Percentiles rank a stretch among this genome's conserved stretches.
Evolutionary conservation across 2,113 vertebrate species (phyloP).

Genomic region (Tetrao urogallus): DNA sequence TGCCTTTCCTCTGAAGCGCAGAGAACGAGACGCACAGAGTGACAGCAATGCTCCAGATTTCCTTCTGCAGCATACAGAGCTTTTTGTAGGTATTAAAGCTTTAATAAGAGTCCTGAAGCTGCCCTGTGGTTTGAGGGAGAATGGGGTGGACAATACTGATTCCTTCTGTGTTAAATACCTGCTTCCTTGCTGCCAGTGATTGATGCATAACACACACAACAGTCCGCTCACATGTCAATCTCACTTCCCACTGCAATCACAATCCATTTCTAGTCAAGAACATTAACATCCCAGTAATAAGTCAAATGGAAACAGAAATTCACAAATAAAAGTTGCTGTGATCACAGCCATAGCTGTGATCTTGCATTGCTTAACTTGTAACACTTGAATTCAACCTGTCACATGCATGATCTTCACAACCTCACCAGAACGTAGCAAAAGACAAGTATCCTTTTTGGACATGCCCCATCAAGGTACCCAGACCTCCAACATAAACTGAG

Average conservation of each 20-base stretch:
- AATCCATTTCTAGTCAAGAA: slow-evolving; percentile 30
- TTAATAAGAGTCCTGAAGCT: slow-evolving; percentile 14
- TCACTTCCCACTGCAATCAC: slow-evolving; percentile 14
- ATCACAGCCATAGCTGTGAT: not conserved
- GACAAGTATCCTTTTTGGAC: not conserved
- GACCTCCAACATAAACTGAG: not conserved
- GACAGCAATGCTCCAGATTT: not conserved
- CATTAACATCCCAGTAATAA: slow-evolving; percentile 11
- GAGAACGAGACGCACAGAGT: not conserved
- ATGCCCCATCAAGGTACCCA: not conserved
- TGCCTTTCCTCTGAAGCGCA: not conserved
- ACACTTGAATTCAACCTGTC: not conserved
- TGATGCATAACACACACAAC: slow-evolving; percentile 36
- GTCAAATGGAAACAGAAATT: slow-evolving; percentile 19
- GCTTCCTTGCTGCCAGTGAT: slow-evolving; percentile 19
- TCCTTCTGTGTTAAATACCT: slow-evolving; percentile 45
- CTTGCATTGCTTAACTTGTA: not conserved
- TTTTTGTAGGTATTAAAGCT: slow-evolving; percentile 9
- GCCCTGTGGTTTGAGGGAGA: not conserved
- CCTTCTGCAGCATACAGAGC: not conserved
- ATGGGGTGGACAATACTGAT: not conserved
- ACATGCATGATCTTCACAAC: not conserved
- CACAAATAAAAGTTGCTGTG: not conserved
- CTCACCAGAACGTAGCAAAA: not conserved
- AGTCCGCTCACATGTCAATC: not conserved